phyloP scores from a whole-genome alignment of 2,113 vertebrate genomes.

The Zonotrichia leucophrys region DNA sequence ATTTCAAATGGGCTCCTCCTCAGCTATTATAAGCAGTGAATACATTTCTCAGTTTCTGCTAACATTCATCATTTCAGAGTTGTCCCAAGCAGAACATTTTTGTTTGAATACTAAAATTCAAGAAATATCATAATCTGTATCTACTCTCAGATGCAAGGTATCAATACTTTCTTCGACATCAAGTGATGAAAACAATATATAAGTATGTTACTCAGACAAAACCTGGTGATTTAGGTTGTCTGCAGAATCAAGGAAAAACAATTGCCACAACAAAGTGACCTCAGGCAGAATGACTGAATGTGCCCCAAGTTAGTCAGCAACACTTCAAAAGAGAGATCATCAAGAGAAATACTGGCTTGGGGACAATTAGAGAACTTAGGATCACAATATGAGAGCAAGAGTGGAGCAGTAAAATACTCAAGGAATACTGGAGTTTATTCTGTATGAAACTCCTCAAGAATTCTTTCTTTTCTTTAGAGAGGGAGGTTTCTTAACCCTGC shows the following conservation, averaged over 20 bases:
- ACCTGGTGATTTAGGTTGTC: background rate
- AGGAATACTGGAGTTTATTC: background rate
- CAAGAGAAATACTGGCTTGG: background rate
- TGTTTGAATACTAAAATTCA: background rate
- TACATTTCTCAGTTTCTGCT: background rate
- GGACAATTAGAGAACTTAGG: background rate
- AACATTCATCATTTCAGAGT: background rate
- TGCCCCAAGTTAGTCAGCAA: background rate
- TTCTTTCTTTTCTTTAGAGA: background rate
- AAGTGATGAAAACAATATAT: background rate
- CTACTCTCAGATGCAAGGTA: background rate
- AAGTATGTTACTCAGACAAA: background rate
- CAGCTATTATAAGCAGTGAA: background rate
- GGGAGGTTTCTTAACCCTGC: background rate
- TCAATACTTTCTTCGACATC: background rate
- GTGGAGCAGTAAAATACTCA: background rate
- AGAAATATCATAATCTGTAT: background rate
- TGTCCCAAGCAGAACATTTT: background rate
- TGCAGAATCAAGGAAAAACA: background rate
- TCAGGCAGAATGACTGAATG: background rate
- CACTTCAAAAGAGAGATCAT: background rate
- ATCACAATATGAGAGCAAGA: background rate
- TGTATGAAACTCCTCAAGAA: background rate
- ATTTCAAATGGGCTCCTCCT: background rate
- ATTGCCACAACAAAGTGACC: background rate